A percentile compares a stretch with the other conserved stretches of the same genome.
Conservation (phyloP, 92 coral and sea anemone genomes). For the Zoanthus gigantus region DNA sequence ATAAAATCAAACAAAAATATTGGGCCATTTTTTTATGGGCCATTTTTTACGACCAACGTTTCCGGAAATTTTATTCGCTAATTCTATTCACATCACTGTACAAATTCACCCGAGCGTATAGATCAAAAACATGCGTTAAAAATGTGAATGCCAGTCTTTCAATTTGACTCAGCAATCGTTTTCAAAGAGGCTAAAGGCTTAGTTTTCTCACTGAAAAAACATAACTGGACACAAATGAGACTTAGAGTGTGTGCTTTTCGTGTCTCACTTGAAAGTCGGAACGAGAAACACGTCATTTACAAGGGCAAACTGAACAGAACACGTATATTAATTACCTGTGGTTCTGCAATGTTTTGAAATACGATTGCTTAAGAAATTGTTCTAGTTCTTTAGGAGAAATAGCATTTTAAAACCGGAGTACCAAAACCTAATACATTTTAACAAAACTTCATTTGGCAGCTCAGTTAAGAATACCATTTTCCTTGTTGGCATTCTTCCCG, state of each 20-base stretch:
- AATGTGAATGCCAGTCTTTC: constrained; percentile 69
- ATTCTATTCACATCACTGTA: constrained; percentile 48
- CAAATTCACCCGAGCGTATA: constrained; percentile 88
- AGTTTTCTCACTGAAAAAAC: constrained; percentile 4
- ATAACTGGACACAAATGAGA: not conserved
- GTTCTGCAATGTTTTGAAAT: constrained; percentile 37
- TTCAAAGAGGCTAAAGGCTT: not conserved
- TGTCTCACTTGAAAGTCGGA: constrained; percentile 26
- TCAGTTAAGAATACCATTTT: constrained; percentile 23
- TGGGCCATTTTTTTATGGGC: not conserved
- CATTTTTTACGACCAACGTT: constrained; percentile 54
- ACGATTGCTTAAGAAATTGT: not conserved
- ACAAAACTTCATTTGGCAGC: constrained; percentile 2
- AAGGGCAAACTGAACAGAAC: constrained; percentile 34
- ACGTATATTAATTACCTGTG: constrained; percentile 47
- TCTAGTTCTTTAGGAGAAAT: not conserved
- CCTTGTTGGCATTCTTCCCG: constrained; percentile 68
- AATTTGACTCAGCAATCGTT: constrained; percentile 28
- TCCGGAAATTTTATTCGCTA: constrained; percentile 68
- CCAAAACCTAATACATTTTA: not conserved
- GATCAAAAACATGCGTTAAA: constrained; percentile 97
- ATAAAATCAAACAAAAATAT: not conserved
- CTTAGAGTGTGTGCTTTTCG: not conserved
- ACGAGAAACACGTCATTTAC: constrained; percentile 43
- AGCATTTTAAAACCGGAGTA: constrained; percentile 1